Base-by-base conservation (phyloP, 1,140 invertebrate genomes). In the Hyles vespertilio region DNA sequence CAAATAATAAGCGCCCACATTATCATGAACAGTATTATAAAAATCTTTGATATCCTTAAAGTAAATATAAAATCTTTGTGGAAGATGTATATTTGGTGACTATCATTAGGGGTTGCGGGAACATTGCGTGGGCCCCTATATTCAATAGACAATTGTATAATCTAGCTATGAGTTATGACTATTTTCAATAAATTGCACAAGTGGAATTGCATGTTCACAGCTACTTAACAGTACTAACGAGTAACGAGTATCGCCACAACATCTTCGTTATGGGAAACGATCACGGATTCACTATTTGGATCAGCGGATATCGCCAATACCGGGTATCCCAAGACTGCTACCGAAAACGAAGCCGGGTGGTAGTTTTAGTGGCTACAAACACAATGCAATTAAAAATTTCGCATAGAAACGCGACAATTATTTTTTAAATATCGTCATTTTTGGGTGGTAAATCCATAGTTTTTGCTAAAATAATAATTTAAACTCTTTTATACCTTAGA, bases 1-100 rank as follows among this genome's bases (percentile, higher is more conserved):
- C 81, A 89, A 89, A 89, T 89, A 79, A 89, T 89, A 89, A 88
- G 88, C 84, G 87, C 89, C 86, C 89, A 85, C 89, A 65, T 70
- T 74, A 78, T 71, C 73, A 67, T 75, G 69, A 79, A 74, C 69
- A 79, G 63, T 65, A 70, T 51, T 79, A 84, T 80, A 86, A 84
- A 83, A 82, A 86, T 78, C 73, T 81, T 82, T 76, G 71, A 75
- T 73, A 78, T 74, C 67, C 77, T 81, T 84, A 81, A 86, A 84
- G 40, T 80, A 82, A 82, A 85, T 82, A 67, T 81, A 84, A 82
- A 86, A 84, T 84, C 81, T 86, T 87, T 83, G 77, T 79, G 81
- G 81, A 86, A 82, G 80, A 82, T 77, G 77, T 64, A 75, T 75
- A 72, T 86, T 84, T 79, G 79, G 79, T 87, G 80, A 84, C 65